phyloP scores from a whole-genome alignment of 2,888 invertebrate genomes.

The Ochropacha duplaris region DNA sequence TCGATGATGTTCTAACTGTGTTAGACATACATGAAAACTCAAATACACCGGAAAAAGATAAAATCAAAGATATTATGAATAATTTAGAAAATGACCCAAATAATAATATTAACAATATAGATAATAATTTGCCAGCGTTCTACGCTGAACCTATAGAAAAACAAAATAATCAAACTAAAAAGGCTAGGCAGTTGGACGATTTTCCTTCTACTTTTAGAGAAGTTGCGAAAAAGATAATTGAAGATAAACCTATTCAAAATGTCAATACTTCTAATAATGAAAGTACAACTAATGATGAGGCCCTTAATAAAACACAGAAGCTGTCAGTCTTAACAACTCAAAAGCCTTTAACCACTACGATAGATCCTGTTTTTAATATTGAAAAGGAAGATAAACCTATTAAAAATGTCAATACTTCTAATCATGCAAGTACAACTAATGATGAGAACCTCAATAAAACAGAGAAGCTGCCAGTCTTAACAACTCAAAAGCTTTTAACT shows the following conservation, averaged over 20 bases:
- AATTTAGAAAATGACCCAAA: slow-evolving; percentile 37
- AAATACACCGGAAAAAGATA: slow-evolving; percentile 29
- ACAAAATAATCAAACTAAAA: slow-evolving; percentile 2
- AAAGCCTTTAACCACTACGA: background rate
- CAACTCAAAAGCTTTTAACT: background rate
- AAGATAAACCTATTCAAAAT: background rate
- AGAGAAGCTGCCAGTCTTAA: background rate
- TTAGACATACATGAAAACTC: slow-evolving; percentile 25
- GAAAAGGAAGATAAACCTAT: background rate
- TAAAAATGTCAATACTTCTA: background rate
- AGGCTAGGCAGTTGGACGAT: background rate
- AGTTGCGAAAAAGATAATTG: slow-evolving; percentile 17
- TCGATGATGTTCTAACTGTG: slow-evolving; percentile 44
- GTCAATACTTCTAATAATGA: background rate
- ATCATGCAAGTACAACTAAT: background rate
- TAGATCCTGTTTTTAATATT: background rate
- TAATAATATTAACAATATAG: slow-evolving; percentile 21
- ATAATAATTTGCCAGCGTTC: slow-evolving; percentile 31
- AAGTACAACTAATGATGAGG: background rate
- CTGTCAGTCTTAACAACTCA: background rate
- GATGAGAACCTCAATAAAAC: background rate
- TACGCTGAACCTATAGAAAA: background rate
- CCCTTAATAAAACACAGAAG: background rate
- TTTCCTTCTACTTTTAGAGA: slow-evolving; percentile 16
- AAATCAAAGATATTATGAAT: slow-evolving; percentile 42